Evolutionary conservation across 1,140 invertebrate species (phyloP), one percentile per base, ranked within the genome.

Genomic region (Stegodyphus mimosarum): DNA sequence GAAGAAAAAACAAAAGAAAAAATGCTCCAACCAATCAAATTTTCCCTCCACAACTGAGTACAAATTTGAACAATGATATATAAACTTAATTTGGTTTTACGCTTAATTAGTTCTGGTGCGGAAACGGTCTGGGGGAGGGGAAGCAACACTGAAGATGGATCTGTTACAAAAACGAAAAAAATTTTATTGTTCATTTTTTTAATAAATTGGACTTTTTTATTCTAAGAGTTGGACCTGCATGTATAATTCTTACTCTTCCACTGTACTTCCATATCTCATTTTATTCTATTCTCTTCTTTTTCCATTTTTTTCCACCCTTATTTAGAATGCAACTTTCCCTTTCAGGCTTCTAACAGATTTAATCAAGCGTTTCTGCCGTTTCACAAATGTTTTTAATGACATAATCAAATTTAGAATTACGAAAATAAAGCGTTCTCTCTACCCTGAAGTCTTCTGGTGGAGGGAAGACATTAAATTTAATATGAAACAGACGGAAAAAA

Each of bases 321-420:
- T 67, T 67, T 17, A 17, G 7, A 7, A 18, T 15, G 55, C 9
- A 60, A 15, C 48, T 71, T 80, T 70, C 70, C 55, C 71, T 17
- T 33, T 71, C 7, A 70, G 55, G 55, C 53, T 15, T 81, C n/a
- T 53, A 74, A 74, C 18, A 76, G 72, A 75, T 84, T 76, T 75
- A 84, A 84, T 84, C 81, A 84, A 69, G 48, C 18, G 18, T 49
- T 15, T 18, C 72, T 55, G 52, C 48, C 69, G 72, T 15, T 17
- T 80, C 49, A 52, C 81, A 84, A 74, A 84, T 76, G 73, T 84
- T 84, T 84, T 84, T 73, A 84, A 84, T 84, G 76, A 76, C 48
- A 76, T 84, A 84, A 84, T 84, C 51, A 69, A 76, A 84, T 84
- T 64, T 84, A 55, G 55, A 84, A 84, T 84, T 84, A 84, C 11